These are phyloP conservation scores for Notoglanidium macrostoma DNA, from an alignment of 2,797 vertebrate species.

Conservation along the genomic window DNA sequence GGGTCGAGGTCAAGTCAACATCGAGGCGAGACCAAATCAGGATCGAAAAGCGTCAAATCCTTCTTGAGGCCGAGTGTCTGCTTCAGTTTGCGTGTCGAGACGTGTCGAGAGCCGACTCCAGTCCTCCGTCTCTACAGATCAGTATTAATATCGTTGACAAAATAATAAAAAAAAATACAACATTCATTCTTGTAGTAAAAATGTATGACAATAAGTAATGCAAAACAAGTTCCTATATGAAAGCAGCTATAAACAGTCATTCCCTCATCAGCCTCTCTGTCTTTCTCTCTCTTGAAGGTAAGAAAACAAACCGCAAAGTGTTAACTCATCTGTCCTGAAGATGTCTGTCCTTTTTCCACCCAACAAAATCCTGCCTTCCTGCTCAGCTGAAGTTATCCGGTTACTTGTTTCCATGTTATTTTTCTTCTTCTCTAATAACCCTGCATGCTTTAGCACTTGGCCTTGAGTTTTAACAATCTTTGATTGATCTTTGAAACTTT, in stretches of 20 bases:
- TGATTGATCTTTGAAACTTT: neutral
- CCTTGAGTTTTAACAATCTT: neutral
- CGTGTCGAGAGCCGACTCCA: neutral
- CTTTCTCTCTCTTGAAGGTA: neutral
- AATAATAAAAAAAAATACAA: neutral
- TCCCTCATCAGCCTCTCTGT: neutral
- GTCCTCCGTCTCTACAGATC: neutral
- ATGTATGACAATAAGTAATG: neutral
- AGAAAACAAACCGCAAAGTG: neutral
- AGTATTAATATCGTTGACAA: neutral
- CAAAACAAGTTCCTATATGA: neutral
- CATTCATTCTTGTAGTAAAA: too few relatives aligned
- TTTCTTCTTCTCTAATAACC: neutral
- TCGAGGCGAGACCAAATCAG: neutral
- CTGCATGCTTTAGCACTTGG: neutral
- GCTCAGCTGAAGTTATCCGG: neutral
- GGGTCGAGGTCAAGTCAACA: neutral
- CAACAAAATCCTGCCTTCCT: neutral
- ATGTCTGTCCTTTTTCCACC: neutral
- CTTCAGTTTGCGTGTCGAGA: neutral
- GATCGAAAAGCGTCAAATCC: neutral
- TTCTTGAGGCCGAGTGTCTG: neutral
- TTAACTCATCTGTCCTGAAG: neutral
- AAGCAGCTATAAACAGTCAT: neutral
- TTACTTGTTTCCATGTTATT: neutral